Percentiles rank a stretch among this genome's conserved stretches.
These are phyloP conservation scores for Rhabdornis inornatus DNA, from an alignment of 2,113 vertebrate genomes.

Conservation along the genomic window DNA sequence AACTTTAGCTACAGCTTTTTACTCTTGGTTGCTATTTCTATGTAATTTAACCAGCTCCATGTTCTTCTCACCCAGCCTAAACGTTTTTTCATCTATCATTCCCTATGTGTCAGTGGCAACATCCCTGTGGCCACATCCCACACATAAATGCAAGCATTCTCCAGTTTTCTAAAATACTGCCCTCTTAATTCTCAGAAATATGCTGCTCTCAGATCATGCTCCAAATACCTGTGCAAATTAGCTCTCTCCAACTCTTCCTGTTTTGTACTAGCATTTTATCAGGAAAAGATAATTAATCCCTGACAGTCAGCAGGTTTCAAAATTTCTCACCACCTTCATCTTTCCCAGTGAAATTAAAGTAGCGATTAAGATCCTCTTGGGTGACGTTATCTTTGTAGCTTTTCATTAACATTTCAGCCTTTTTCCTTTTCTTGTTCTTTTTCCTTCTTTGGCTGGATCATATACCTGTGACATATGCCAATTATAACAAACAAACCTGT, in stretches of 20 bases:
- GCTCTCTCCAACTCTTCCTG: neutral
- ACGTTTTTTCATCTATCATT: neutral
- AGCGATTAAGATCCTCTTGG: neutral
- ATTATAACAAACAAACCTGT: neutral
- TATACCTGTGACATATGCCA: neutral
- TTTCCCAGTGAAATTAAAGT: neutral
- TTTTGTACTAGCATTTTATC: neutral
- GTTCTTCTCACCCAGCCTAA: neutral
- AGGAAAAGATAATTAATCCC: neutral
- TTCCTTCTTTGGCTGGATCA: neutral
- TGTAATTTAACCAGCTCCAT: neutral
- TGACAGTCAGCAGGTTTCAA: neutral
- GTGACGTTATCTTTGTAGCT: neutral
- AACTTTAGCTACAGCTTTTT: neutral
- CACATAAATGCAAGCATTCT: neutral
- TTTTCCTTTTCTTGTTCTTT: neutral
- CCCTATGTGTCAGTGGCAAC: neutral
- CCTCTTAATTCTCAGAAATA: neutral
- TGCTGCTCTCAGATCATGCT: neutral
- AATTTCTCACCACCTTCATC: neutral
- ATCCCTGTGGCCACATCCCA: neutral
- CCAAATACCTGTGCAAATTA: neutral
- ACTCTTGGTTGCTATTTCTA: neutral
- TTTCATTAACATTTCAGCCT: neutral
- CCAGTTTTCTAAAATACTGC: neutral